phyloP scores from a whole-genome alignment of 2,888 invertebrate species.

The Electrophaes corylata region DNA sequence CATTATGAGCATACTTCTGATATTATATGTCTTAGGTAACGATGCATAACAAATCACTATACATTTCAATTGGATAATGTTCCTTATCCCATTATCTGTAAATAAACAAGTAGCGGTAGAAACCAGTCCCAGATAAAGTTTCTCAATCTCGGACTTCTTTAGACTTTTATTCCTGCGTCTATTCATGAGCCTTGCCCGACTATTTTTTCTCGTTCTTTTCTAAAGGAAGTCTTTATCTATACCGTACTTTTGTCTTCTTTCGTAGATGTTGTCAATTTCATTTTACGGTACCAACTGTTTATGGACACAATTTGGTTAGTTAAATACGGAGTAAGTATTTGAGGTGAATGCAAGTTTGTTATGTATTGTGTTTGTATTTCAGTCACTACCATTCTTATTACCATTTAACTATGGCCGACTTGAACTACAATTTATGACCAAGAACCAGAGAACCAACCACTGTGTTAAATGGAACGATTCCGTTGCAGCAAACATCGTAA shows the following conservation, averaged over 20 bases:
- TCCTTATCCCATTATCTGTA: slow-evolving; percentile 27
- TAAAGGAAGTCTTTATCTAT: slow-evolving; percentile 34
- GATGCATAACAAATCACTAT: slow-evolving; percentile 1
- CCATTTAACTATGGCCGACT: neutral
- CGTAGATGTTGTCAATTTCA: slow-evolving; percentile 23
- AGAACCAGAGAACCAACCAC: neutral
- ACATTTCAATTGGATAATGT: slow-evolving; percentile 26
- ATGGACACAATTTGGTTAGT: slow-evolving; percentile 5
- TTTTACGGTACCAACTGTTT: slow-evolving; percentile 13
- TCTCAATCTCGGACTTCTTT: slow-evolving; percentile 41
- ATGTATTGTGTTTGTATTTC: neutral
- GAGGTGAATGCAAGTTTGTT: neutral
- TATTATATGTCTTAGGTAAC: neutral
- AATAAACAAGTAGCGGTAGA: slow-evolving; percentile 33
- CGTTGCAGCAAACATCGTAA: no score
- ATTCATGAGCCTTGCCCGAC: slow-evolving; percentile 36
- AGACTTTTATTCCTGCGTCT: slow-evolving; percentile 38
- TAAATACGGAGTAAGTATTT: neutral
- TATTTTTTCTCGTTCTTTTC: slow-evolving; percentile 35
- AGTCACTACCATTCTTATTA: neutral
- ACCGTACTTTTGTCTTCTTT: slow-evolving; percentile 24
- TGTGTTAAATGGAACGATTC: neutral
- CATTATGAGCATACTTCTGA: neutral
- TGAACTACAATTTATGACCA: no score
- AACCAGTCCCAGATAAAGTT: slow-evolving; percentile 40